Base-by-base conservation (phyloP, 2,888 invertebrate genomes). In the Ormyrus pomaceus region DNA sequence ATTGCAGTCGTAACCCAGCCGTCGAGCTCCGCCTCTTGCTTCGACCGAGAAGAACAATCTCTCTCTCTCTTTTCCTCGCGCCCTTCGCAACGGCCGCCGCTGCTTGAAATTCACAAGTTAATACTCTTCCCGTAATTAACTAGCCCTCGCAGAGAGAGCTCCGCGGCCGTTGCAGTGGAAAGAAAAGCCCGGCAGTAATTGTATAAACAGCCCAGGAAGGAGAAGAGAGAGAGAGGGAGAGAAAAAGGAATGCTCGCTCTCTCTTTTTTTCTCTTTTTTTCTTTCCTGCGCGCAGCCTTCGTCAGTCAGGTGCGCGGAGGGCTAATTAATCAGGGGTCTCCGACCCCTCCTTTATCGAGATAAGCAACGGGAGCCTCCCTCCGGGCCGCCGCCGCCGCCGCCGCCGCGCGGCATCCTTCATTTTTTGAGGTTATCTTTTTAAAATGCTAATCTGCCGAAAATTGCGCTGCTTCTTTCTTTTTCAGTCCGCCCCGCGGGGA, bases 301-400 rank as follows among this genome's bases (percentile, higher is more conserved):
- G 59, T 69, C 70, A 70, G 74, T 79, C 68, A 73, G 78, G 70
- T 70, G 64, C 70, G 64, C 69, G 70, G 65, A 11, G 59, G 48
- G n/a, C 65, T 79, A 79, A 79, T 79, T 74, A 79, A 79, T 79
- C 74, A 79, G 58, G 19, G 64, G 74, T 6, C 53, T 48, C 50
- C n/a, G 58, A 55, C 71, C 34, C 70, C 56, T 55, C 59, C 75
- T 75, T 65, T 53, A 64, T 65, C 56, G 58, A 74, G 62, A 79
- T 75, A 65, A 75, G 64, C 74, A 68, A 48, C 70, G 56, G 34
- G 34, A 34, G 11, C 64, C 48, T 19, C 34, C 34, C 19, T 51
- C 34, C 34, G 34, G 34, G 34, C 34, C 34, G 34, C 34, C 2
- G 34, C 34, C 34, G 34, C 34, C 34, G 34, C 34, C 34, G 34